Evolutionary conservation across 2,888 invertebrate species (phyloP), one percentile per base, ranked within the genome.

Genomic region (Rhimphoctona megacephalus): DNA sequence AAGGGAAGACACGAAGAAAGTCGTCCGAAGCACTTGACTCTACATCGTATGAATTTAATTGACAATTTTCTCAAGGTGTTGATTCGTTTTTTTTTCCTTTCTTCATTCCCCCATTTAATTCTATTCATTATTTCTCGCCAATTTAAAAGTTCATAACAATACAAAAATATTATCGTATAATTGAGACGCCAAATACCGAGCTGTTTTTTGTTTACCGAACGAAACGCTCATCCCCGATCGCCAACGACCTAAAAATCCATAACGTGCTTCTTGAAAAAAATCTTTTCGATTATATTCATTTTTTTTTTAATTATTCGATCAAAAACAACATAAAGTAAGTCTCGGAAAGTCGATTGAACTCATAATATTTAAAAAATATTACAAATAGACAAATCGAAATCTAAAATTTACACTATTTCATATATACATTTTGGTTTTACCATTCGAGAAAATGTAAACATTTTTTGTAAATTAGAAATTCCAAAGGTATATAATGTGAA

Each of bases 1-100:
- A 74, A 39, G 52, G 36, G 43, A 77, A 77, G 80, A 72, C 57
- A 57, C 52, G 67, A 61, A 83, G 76, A 77, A 77, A 80, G 83
- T 64, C 57, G 33, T 76, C 46, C 54, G 36, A 72, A 69, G 64
- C 77, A 73, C 80, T 86, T 83, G 83, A 81, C 83, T 76, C 57
- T 22, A 64, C 61, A 43, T 82, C 73, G 77, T 77, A 81, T 81
- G 80, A 81, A 86, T 83, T 86, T 86, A 72, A 86, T 86, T 83
- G 61, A 83, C 76, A 79, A 83, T 83, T 79, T 83, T 72, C 79
- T 86, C 76, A 72, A 86, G 85, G 85, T 83, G 83, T 83, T 80
- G 67, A 57, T 14, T 80, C 74, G 30, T 72, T 49, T 52, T 57
- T n/a, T 54, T 54, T 66, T 36, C 46, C 66, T 57, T 22, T 74